phyloP scores from a whole-genome alignment of 2,113 vertebrate genomes.

The Turdus rufiventris region DNA sequence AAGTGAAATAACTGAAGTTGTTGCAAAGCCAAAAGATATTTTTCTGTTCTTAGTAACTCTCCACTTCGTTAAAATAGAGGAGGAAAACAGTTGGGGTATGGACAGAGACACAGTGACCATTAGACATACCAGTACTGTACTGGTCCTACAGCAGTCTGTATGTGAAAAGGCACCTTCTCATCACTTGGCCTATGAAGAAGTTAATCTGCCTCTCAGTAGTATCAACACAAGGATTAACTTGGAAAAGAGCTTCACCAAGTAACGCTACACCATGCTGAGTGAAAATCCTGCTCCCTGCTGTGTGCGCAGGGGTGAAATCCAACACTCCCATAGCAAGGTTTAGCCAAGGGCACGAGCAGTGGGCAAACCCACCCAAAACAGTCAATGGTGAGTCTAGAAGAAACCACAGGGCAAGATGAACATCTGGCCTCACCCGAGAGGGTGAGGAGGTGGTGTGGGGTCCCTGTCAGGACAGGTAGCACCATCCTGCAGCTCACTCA shows the following conservation, averaged over 20 bases:
- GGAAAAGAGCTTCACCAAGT: neutral
- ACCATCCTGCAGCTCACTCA: neutral
- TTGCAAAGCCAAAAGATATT: neutral
- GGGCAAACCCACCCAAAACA: fast-evolving
- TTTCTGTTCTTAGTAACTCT: neutral
- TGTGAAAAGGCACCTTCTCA: neutral
- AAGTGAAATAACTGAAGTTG: neutral
- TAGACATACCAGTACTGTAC: neutral
- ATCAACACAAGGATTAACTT: neutral
- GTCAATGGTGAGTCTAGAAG: fast-evolving
- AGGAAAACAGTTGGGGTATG: fast-evolving
- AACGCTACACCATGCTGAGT: fast-evolving
- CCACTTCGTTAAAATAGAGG: neutral
- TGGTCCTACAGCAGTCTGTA: neutral
- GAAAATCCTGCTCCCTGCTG: neutral
- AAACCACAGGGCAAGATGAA: neutral
- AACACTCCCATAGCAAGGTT: fast-evolving
- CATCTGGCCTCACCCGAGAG: fast-evolving
- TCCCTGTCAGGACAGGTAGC: fast-evolving
- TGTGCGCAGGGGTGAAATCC: fast-evolving
- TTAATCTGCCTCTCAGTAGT: neutral
- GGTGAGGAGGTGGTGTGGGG: fast-evolving
- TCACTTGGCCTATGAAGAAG: neutral
- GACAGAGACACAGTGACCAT: neutral
- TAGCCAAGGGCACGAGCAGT: neutral